Conservation (phyloP, 2,888 invertebrate species). For the Chrysopilus asiliformis region DNA sequence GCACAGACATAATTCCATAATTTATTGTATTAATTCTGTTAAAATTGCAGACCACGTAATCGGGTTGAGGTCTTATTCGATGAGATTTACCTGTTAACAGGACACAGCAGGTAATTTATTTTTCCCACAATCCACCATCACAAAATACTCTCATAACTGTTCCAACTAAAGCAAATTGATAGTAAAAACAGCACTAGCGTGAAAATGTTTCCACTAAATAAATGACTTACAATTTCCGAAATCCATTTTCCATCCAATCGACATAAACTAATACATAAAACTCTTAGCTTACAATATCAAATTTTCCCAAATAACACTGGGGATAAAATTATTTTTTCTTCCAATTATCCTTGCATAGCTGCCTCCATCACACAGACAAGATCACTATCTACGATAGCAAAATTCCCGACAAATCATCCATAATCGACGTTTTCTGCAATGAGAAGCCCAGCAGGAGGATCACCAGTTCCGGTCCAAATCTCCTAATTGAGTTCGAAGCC, state of each 20-base stretch:
- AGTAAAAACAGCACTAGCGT: too few relatives aligned
- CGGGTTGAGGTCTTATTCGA: slow-evolving; percentile 67
- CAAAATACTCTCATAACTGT: too few relatives aligned
- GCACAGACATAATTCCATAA: slow-evolving; percentile 10
- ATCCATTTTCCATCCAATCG: too few relatives aligned
- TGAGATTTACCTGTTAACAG: slow-evolving; percentile 34
- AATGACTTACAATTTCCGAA: too few relatives aligned
- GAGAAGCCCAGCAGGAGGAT: slow-evolving; percentile 64
- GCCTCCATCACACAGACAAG: slow-evolving; percentile 68
- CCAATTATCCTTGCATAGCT: too few relatives aligned
- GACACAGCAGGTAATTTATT: slow-evolving; percentile 14
- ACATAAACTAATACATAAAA: too few relatives aligned
- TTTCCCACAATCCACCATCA: slow-evolving; percentile 2
- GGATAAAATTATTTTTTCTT: too few relatives aligned
- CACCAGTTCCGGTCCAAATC: slow-evolving; percentile 67
- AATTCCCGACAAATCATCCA: slow-evolving; percentile 50
- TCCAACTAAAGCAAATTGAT: too few relatives aligned
- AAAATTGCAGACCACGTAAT: slow-evolving; percentile 24
- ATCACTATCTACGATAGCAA: slow-evolving; percentile 76
- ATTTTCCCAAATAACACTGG: too few relatives aligned
- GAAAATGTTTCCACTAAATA: too few relatives aligned
- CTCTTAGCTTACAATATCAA: too few relatives aligned
- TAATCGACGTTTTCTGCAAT: slow-evolving; percentile 73
- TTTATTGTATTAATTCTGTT: slow-evolving; percentile 11
- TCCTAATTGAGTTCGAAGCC: slow-evolving; percentile 72